phyloP scores from a whole-genome alignment of 2,888 invertebrate species.

The Trichopria drosophilae region DNA sequence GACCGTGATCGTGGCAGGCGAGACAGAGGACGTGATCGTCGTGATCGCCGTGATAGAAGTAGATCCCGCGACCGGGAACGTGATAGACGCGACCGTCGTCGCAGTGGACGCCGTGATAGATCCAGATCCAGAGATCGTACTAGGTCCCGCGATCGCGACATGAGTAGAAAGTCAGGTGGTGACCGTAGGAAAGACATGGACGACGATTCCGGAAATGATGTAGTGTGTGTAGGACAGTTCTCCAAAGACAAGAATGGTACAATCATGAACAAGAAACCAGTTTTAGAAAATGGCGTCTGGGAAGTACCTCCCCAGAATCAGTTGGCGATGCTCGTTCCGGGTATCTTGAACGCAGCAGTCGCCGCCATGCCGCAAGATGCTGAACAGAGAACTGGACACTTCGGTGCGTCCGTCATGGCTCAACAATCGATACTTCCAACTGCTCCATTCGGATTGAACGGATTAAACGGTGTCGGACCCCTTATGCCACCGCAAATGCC shows the following conservation, averaged over 20 bases:
- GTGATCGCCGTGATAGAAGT: slow-evolving; percentile 61
- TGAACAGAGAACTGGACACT: slow-evolving; percentile 29
- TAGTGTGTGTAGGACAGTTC: slow-evolving; percentile 55
- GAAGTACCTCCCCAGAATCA: slow-evolving; percentile 55
- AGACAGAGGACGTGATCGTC: slow-evolving; percentile 48
- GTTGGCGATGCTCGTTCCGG: slow-evolving; percentile 50
- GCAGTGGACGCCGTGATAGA: slow-evolving; percentile 62
- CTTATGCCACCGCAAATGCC: slow-evolving; percentile 46
- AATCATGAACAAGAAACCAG: slow-evolving; percentile 29
- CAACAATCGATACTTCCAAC: slow-evolving; percentile 44
- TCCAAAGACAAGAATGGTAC: slow-evolving; percentile 46
- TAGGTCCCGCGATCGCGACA: slow-evolving; percentile 61
- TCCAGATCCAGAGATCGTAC: slow-evolving; percentile 63
- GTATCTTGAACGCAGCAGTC: slow-evolving; percentile 48
- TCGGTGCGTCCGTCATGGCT: slow-evolving; percentile 39
- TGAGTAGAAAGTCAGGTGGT: slow-evolving; percentile 46
- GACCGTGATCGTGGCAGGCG: slow-evolving; percentile 63
- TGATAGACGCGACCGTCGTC: slow-evolving; percentile 57
- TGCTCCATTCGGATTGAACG: slow-evolving; percentile 49
- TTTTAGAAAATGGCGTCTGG: slow-evolving; percentile 52
- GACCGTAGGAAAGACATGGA: slow-evolving; percentile 43
- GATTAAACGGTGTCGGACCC: slow-evolving; percentile 48
- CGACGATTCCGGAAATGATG: slow-evolving; percentile 50
- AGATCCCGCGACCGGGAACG: slow-evolving; percentile 63
- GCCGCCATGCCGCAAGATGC: slow-evolving; percentile 43